Conservation (phyloP, 2,888 invertebrate species). For the Stictocephala bisonia region DNA sequence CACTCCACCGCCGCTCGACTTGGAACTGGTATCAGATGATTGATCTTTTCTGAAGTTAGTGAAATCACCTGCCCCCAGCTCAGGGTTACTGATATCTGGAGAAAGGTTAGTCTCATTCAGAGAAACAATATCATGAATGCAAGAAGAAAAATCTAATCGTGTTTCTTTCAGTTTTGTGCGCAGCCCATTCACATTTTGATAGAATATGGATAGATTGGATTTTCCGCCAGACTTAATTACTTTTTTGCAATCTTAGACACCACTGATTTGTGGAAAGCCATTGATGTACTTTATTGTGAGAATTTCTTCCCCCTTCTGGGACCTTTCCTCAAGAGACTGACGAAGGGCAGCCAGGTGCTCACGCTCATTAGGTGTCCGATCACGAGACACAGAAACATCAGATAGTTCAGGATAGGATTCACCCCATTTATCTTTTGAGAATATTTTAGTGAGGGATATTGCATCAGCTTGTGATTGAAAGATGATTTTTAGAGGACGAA, state of each 20-base stretch:
- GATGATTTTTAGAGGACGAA: background rate
- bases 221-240: slow-evolving; percentile 2
- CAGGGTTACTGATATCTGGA: slow-evolving; percentile 6
- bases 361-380: slow-evolving; percentile 2
- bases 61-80: background rate
- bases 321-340: background rate
- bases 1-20: slow-evolving; percentile 10
- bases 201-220: slow-evolving; percentile 1
- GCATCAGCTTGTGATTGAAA: background rate
- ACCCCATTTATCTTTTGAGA: background rate
- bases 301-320: background rate
- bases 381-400: slow-evolving; percentile 1
- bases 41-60: background rate
- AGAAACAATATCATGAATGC: background rate
- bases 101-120: slow-evolving; percentile 17
- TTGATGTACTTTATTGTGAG: slow-evolving; percentile 33
- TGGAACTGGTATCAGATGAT: slow-evolving; percentile 15
- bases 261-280: slow-evolving; percentile 11
- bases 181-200: slow-evolving; percentile 24
- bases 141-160: background rate
- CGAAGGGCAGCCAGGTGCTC: background rate
- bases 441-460: background rate
- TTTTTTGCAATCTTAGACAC: slow-evolving; percentile 9
- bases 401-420: background rate
- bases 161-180: background rate